Conservation (phyloP, 2,797 vertebrate genomes). For the Aplochiton taeniatus region DNA sequence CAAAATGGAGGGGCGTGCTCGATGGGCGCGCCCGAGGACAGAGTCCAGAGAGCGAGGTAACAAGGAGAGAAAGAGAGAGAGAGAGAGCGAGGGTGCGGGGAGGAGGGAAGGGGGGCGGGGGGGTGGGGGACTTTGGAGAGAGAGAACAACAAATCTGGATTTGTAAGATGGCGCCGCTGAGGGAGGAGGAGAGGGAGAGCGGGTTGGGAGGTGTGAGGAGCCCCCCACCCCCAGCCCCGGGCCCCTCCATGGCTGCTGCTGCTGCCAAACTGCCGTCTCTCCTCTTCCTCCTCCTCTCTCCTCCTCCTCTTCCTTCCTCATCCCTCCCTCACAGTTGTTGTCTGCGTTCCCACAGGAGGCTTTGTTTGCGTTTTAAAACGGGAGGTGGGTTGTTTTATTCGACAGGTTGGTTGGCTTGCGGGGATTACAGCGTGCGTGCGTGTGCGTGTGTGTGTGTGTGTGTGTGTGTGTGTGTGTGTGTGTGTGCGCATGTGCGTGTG, state of each 20-base stretch:
- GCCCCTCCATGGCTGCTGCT: background rate
- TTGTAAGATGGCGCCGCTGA: slow-evolving; percentile 17
- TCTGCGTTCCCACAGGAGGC: slow-evolving; percentile 40
- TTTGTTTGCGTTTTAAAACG: slow-evolving; percentile 67
- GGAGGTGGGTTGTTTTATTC: slow-evolving; percentile 61
- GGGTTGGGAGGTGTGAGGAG: background rate
- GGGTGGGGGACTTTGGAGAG: too few relatives aligned
- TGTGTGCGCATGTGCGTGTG: slow-evolving; percentile 1
- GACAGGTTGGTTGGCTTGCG: slow-evolving; percentile 58
- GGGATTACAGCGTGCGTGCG: slow-evolving; percentile 30
- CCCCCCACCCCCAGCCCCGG: slow-evolving; percentile 8
- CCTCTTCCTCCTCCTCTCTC: slow-evolving; percentile 1
- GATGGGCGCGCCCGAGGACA: slow-evolving; percentile 25
- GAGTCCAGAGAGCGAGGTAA: slow-evolving; percentile 38
- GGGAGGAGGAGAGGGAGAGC: slow-evolving; percentile 7
- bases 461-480: slow-evolving; percentile 6
- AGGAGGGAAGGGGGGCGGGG: slow-evolving; percentile 1
- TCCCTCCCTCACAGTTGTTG: slow-evolving; percentile 15
- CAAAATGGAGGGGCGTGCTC: slow-evolving; percentile 25
- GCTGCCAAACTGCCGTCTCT: background rate
- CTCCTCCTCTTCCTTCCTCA: slow-evolving; percentile 32
- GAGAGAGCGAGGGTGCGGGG: slow-evolving; percentile 14
- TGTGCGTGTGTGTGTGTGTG: slow-evolving; percentile 7
- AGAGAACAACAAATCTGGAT: too few relatives aligned
- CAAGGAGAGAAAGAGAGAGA: background rate